phyloP scores from a whole-genome alignment of 2,888 invertebrate genomes.

The Opisthograptis luteolata region DNA sequence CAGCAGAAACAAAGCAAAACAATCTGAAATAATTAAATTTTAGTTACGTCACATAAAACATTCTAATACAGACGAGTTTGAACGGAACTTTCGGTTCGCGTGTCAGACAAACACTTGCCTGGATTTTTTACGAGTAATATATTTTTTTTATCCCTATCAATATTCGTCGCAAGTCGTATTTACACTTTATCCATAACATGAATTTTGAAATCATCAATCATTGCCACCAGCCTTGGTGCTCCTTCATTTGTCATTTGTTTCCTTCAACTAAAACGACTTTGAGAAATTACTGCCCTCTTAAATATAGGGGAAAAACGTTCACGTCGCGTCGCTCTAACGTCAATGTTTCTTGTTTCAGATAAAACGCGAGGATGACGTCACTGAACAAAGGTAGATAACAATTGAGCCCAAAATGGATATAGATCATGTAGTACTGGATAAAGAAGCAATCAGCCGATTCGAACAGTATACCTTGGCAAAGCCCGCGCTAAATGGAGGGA shows the following conservation, averaged over 20 bases:
- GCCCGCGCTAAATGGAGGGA: constrained; percentile 78
- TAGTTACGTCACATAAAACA: no score
- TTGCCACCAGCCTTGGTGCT: constrained; percentile 56
- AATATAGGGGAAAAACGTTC: constrained; percentile 42
- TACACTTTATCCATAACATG: constrained; percentile 35
- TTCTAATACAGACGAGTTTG: no score
- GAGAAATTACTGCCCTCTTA: constrained; percentile 70
- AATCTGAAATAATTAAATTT: no score
- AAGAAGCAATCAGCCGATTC: constrained; percentile 80
- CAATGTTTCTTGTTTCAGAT: constrained; percentile 75
- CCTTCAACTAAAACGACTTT: constrained; percentile 62
- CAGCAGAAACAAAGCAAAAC: no score
- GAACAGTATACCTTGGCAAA: constrained; percentile 81
- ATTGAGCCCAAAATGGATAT: constrained; percentile 69
- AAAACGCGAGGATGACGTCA: constrained; percentile 58
- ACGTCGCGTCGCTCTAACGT: constrained; percentile 35
- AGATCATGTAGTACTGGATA: constrained; percentile 79
- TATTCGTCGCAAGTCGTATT: constrained; percentile 7
- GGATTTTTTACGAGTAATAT: background rate
- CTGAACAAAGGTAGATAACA: constrained; percentile 59
- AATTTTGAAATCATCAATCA: constrained; percentile 65
- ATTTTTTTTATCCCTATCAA: background rate
- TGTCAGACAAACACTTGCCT: no score
- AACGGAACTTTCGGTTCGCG: no score
- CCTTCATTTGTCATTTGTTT: constrained; percentile 74